Conservation (phyloP, 2,113 vertebrate species). For the Percopsis transmontana region DNA sequence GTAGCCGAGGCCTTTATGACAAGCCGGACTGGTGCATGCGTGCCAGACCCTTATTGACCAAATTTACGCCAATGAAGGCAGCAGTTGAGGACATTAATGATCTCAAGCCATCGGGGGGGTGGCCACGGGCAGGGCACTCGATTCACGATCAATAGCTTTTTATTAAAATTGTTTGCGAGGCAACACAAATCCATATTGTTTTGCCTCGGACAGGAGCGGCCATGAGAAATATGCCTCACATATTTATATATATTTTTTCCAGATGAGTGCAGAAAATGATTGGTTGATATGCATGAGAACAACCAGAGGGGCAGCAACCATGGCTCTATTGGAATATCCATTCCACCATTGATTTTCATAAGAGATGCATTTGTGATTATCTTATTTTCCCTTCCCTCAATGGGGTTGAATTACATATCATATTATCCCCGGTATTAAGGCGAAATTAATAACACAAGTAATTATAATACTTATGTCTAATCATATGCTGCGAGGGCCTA, state of each 20-base stretch:
- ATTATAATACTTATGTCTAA: conserved; percentile 79
- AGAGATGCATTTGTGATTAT: conserved; percentile 79
- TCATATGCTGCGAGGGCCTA: conserved; percentile 71
- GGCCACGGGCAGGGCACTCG: conserved; percentile 71
- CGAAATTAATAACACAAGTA: conserved; percentile 80
- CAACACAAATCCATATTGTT: conserved; percentile 84
- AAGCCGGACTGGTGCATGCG: no score
- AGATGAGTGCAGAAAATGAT: conserved; percentile 73
- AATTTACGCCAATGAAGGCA: conserved; percentile 74
- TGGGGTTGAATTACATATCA: conserved; percentile 74
- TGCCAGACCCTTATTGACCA: conserved; percentile 75
- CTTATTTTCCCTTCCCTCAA: conserved; percentile 75
- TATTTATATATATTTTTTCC: conserved; percentile 72
- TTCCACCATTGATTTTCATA: conserved; percentile 78
- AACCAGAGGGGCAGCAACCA: conserved; percentile 52
- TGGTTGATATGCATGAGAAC: conserved; percentile 72
- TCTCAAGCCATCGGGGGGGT: conserved; percentile 75
- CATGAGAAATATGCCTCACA: conserved; percentile 69
- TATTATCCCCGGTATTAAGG: conserved; percentile 76
- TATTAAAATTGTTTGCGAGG: conserved; percentile 85
- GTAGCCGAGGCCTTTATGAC: no score
- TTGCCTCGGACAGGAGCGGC: conserved; percentile 66
- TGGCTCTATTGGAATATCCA: conserved; percentile 72
- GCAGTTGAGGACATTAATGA: conserved; percentile 81
- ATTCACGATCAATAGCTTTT: conserved; percentile 83